Base-by-base conservation (phyloP, 2,888 invertebrate genomes). In the Mimachlamys varia region DNA sequence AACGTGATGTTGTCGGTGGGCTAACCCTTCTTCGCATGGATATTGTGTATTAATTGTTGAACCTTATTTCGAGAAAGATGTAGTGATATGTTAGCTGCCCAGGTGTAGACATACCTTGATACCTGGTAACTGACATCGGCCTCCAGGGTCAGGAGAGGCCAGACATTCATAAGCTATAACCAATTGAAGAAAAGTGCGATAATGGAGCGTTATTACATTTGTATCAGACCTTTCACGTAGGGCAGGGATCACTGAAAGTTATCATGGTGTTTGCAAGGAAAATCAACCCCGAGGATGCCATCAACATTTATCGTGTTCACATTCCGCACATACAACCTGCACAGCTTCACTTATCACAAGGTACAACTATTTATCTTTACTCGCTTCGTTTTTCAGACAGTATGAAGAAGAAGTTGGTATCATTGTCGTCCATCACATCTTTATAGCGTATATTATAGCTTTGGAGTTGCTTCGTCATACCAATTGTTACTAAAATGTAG, bases 211-310 rank as follows among this genome's bases (percentile, higher is more conserved):
- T 76, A 76, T 76, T 58, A 22, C 58, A 76, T 76, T 27, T 76
- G 76, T 76, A 76, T 76, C 58, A 22, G 58, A 58, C 58, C 58
- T 58, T 58, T 58, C 22, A 76, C 76, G 76, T 76, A 76, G 76
- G 76, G 27, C 76, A 76, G 76, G 76, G 33, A 76, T 76, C 33
- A 76, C 76, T 76, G 76, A 76, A 76, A 19, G 76, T 27, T 76
- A 76, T 76, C 76, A 76, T 76, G 76, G 76, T 76, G 76, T 76
- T 76, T 76, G 76, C 76, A 76, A 76, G 76, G 76, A 76, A 76
- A 76, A 76, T 27, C 76, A 76, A 76, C 76, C 76, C 76, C 33
- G 76, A 76, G 76, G 76, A 76, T 27, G 76, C 76, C 76, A 76
- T 76, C 76, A 76, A 76, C 76, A 76, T 76, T 27, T 76, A 76